A percentile compares a stretch with the other conserved stretches of the same genome.
These are phyloP conservation scores for Chitala chitala DNA, from an alignment of 2,113 vertebrate genomes.

Conservation along the genomic window DNA sequence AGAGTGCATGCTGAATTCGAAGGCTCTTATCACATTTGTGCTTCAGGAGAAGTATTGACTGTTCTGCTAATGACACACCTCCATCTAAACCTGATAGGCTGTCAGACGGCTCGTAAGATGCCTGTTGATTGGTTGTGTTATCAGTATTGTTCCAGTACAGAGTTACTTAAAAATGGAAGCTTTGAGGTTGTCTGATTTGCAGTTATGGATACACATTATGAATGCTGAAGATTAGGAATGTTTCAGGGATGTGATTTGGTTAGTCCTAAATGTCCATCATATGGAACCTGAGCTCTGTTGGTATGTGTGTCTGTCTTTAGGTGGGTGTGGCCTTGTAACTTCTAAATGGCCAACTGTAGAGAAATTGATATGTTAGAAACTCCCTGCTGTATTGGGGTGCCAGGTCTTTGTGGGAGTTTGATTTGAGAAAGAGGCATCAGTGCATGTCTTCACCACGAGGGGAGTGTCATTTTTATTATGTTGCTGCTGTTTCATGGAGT, in stretches of 20 bases:
- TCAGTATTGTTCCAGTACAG: neutral
- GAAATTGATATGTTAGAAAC: neutral
- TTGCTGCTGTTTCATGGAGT: too few species aligned
- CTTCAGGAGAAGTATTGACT: constrained; percentile 5
- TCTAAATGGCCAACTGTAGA: neutral
- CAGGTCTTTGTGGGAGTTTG: neutral
- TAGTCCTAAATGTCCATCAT: neutral
- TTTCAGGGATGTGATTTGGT: too few species aligned
- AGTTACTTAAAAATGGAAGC: neutral
- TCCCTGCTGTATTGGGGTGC: neutral
- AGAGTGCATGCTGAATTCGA: too few species aligned
- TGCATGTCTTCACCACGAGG: too few species aligned
- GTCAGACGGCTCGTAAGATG: constrained; percentile 23
- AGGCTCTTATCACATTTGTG: neutral
- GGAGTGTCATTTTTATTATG: too few species aligned
- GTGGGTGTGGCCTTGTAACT: neutral
- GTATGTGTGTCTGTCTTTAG: constrained; percentile 8
- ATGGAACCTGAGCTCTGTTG: neutral
- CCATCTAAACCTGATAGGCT: constrained; percentile 15
- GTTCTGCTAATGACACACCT: neutral
- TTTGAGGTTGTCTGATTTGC: neutral
- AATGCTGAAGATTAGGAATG: too few species aligned
- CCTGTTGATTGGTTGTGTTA: constrained; percentile 6
- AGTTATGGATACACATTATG: too few species aligned
- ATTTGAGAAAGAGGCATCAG: too few species aligned